These are phyloP conservation scores for Platichthys flesus DNA, from an alignment of 2,113 vertebrate genomes.

Conservation along the genomic window DNA sequence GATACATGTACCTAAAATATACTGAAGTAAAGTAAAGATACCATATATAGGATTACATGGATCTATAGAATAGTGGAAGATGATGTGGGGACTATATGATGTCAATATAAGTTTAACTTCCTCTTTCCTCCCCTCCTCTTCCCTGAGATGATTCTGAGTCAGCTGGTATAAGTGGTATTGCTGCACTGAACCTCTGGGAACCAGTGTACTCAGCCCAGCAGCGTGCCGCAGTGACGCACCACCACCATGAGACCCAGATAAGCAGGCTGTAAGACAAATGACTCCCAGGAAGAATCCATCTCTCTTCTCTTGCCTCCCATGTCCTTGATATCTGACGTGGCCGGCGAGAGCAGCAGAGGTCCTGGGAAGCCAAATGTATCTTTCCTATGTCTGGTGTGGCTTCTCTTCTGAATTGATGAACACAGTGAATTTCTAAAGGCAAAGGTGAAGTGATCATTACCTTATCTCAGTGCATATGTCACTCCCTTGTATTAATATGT, in stretches of 20 bases:
- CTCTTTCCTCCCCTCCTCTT: not conserved
- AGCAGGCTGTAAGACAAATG: conserved; percentile 53
- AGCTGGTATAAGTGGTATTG: conserved; percentile 28
- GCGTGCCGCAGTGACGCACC: conserved; percentile 16
- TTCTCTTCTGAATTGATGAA: conserved; percentile 52
- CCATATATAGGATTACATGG: no score
- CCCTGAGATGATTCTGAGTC: conserved; percentile 24
- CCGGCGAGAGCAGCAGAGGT: conserved; percentile 52
- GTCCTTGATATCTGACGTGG: conserved; percentile 49
- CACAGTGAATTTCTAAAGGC: conserved; percentile 40
- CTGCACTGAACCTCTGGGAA: conserved; percentile 26
- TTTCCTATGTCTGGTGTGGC: conserved; percentile 33
- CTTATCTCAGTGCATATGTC: conserved; percentile 45
- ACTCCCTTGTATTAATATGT: conserved; percentile 15
- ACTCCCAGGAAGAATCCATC: conserved; percentile 17
- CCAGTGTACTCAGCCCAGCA: not conserved
- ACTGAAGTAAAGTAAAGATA: not conserved
- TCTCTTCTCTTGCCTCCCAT: conserved; percentile 45
- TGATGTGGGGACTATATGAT: not conserved
- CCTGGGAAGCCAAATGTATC: conserved; percentile 60
- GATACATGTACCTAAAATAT: no score
- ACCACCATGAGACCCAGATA: conserved; percentile 24
- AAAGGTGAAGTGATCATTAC: conserved; percentile 63
- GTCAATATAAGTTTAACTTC: conserved; percentile 16
- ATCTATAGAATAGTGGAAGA: not conserved